Evolutionary conservation across 2,888 invertebrate genomes (phyloP), one percentile per base, ranked within the genome.

Genomic region (Helleia helle): DNA sequence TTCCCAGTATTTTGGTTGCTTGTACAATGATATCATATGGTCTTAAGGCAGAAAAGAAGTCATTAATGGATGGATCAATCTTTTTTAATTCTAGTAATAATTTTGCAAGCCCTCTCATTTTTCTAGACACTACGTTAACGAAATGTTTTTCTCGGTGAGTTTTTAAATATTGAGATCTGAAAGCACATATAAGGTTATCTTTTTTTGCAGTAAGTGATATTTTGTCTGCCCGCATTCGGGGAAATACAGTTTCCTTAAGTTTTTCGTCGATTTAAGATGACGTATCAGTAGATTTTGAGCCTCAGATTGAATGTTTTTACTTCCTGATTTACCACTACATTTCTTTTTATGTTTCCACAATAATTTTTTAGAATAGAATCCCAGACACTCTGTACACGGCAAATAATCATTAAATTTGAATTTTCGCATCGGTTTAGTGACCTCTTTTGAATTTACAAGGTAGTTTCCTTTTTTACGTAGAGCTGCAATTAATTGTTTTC

Each of bases 231-330:
- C 52, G 22, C 57, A 58, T 57, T 47, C 52, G 44, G 8, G 44
- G 51, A 54, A 59, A 59, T 44, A 60, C 55, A 15, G 31, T 50
- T 18, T 47, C 44, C 36, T 53, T 50, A 31, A 58, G 54, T 44
- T 58, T 56, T 50, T 56, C 44, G 36, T 59, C 59, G 25, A 58
- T 42, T 53, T 55, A 52, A 55, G 26, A 50, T 61, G 34, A 26
- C 50, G 39, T 44, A 55, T 13, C 14, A 56, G 26, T 30, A 57
- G 36, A 42, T 59, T 59, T 56, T 59, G 58, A 5, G 58, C 58
- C 22, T 59, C 51, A 46, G 51, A 44, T 52, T 56, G 55, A 28
- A 44, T 30, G 30, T 54, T 53, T 50, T 48, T 50, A 51, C 43
- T 41, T 43, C 5, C 5, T 39, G 48, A 40, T 36, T 8, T n/a